These are phyloP conservation scores for Ctenopoma multispine DNA, from an alignment of 2,797 vertebrate species.

Conservation along the genomic window DNA sequence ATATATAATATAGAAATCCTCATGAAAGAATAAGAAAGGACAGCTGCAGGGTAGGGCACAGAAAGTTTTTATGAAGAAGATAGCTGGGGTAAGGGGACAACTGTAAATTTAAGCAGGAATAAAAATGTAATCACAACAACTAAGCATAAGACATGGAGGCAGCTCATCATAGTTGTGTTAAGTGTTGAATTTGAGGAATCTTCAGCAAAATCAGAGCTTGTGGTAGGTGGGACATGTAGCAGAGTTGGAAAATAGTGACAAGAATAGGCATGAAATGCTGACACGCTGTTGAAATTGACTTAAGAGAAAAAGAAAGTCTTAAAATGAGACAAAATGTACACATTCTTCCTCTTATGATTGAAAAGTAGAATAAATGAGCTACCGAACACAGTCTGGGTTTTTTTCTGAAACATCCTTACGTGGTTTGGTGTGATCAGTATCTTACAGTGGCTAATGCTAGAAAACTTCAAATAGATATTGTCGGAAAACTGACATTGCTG, in stretches of 20 bases:
- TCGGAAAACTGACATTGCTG: background rate
- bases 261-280: background rate
- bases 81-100: background rate
- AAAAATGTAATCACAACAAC: background rate
- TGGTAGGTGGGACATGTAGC: too few species aligned
- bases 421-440: background rate
- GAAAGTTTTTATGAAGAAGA: background rate
- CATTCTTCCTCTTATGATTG: background rate
- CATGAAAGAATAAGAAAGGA: background rate
- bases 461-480: background rate
- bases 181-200: background rate
- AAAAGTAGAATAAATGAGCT: background rate
- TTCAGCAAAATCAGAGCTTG: background rate
- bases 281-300: too few species aligned
- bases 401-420: background rate
- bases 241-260: too few species aligned
- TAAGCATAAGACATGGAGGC: background rate
- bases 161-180: background rate
- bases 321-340: background rate
- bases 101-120: background rate
- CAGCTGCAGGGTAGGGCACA: background rate
- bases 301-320: background rate
- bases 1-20: too few species aligned
- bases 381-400: background rate
- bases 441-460: background rate